phyloP scores from a whole-genome alignment of 2,797 vertebrate species.

The Halcyon leucocephala region DNA sequence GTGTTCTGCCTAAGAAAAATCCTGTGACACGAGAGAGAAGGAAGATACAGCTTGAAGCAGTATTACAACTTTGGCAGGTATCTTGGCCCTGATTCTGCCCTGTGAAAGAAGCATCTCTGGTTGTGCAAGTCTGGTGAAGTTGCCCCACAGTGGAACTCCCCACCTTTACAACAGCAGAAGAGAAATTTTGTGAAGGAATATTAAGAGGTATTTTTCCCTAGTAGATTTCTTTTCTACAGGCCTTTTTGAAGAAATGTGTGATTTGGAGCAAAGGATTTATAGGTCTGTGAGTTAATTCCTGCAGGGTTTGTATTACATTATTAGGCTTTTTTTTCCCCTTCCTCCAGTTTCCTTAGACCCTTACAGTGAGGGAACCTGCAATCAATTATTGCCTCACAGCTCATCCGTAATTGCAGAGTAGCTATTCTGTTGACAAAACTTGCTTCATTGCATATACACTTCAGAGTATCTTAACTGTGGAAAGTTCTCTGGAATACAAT shows the following conservation, averaged over 20 bases:
- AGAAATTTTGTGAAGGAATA: not conserved
- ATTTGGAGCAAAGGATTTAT: not conserved
- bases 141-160: not conserved
- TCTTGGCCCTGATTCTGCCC: not conserved
- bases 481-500: not conserved
- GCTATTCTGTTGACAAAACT: not conserved
- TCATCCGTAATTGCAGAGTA: not conserved
- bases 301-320: not conserved
- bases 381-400: not conserved
- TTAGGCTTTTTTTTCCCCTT: not conserved
- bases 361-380: not conserved
- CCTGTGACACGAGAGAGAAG: not conserved
- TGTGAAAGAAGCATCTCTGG: not conserved
- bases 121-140: not conserved
- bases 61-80: not conserved
- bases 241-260: not conserved
- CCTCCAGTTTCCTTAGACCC: not conserved
- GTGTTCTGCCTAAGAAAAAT: not conserved
- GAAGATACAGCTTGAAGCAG: not conserved
- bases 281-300: not conserved
- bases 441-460: not conserved
- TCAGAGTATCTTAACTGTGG: not conserved
- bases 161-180: not conserved
- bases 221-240: not conserved
- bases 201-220: not conserved